Percentiles rank a stretch among this genome's conserved stretches.
Conservation (phyloP, 2,113 vertebrate species). For the Cygnus buccinator region DNA sequence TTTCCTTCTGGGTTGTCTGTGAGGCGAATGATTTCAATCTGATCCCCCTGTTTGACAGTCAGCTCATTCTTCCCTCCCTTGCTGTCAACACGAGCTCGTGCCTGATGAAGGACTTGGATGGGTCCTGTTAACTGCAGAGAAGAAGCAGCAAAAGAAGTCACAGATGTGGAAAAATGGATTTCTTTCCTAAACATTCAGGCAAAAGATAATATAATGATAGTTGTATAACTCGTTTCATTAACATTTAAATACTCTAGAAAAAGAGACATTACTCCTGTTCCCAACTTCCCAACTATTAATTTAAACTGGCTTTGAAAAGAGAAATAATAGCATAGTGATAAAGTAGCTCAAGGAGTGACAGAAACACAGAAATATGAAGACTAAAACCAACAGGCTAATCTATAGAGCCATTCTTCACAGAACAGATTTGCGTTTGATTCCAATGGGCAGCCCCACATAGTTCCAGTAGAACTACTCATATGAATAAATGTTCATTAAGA, state of each 20-base stretch:
- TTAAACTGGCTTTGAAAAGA: background rate
- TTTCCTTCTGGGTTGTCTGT: conserved; percentile 93
- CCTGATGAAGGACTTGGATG: conserved; percentile 86
- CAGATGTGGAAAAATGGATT: background rate
- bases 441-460: background rate
- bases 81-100: conserved; percentile 80
- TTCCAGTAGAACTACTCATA: background rate
- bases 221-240: background rate
- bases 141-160: background rate
- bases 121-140: conserved; percentile 80
- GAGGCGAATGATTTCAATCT: conserved; percentile 89
- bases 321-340: background rate
- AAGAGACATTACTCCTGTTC: background rate
- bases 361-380: background rate
- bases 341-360: background rate
- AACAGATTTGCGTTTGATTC: background rate
- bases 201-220: background rate
- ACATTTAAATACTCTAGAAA: background rate
- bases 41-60: conserved; percentile 85
- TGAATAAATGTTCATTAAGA: background rate
- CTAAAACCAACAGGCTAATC: background rate
- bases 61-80: conserved; percentile 88
- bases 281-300: background rate
- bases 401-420: background rate
- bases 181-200: background rate